Evolutionary conservation across 2,888 invertebrate species (phyloP), one percentile per base, ranked within the genome.

Genomic region (Drosophila yooni): DNA sequence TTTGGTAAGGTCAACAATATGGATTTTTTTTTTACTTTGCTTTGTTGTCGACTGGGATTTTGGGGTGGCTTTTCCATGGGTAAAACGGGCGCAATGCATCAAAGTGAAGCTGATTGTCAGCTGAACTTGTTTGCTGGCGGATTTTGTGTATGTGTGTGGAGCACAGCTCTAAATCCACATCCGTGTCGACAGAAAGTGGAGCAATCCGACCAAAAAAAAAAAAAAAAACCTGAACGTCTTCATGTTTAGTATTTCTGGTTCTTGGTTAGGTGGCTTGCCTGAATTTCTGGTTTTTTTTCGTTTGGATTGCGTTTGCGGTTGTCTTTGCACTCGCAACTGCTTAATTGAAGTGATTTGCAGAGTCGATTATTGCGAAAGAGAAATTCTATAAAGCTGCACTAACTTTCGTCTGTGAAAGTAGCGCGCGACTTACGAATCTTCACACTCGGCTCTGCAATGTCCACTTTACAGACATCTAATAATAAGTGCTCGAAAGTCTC

Each of bases 291-390:
- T 67, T 64, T 61, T 67, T 64, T 61, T 58, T 33, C 57, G 51
- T 52, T 67, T 51, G 21, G 11, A 21, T 60, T 54, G 54, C 50
- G 34, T 34, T 66, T 71, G 50, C 33, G 54, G 69, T 72, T 68
- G 72, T 62, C 60, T 65, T 70, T 65, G 81, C 86, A 70, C 67
- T 88, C 48, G 68, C 82, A 83, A 69, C 69, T 82, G 74, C 65
- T 89, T 88, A 88, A 89, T 87, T 88, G 79, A 88, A 74, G 74
- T 75, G 88, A 88, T 86, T 88, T 85, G 72, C 84, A 76, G 91
- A 79, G 91, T 83, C 90, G 89, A 89, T 88, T 91, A 88, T 79
- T 74, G 79, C 77, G 85, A 89, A 88, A 88, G 90, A 88, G 88
- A 91, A 88, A 88, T 91, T 88, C 88, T 89, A 70, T 61, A 27